Evolutionary conservation across 30 jellyfish, hydroid and myxozoan genomes (phyloP), one percentile per base, ranked within the genome.

Genomic region (Haliclystus octoradiatus): DNA sequence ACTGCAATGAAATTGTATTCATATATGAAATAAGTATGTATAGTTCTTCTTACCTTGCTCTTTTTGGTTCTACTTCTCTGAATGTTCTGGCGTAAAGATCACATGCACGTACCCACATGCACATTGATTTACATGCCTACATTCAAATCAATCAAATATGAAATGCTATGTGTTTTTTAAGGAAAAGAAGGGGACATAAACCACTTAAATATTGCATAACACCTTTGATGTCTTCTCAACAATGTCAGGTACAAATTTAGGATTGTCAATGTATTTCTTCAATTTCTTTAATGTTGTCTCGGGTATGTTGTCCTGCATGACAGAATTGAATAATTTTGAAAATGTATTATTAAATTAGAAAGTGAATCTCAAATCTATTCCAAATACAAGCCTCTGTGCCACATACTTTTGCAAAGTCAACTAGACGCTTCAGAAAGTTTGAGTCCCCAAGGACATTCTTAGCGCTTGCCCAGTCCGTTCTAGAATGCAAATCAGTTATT

Each of bases 51-150:
- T 14, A 84, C 95, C 93, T 84, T 71, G 67, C 93, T 52, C 93
- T 65, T 52, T 84, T 84, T 33, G 95, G 95, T 50, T 84, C 95
- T 26, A 84, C 93, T 46, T 79, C 81, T 27, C 69, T 72, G 76
- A 69, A 73, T 12, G 72, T 85, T 66, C 66, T 76, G 3, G 95
- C 95, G 61, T 84, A 84, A 28, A 84, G 53, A 35, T 84, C 95
- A 62, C 95, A 84, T 0, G 95, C 95, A 50, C 95, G 52, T 63
- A 70, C 95, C 95, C 95, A 84, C 93, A 84, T 67, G 68, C 95
- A 84, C 95, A 84, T 84, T 27, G 95, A 84, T 32, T 77, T 84
- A 46, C 95, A 84, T 35, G 95, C 95, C 95, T 84, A 73, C 12
- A 60, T 65, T 7, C 3, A 26, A 62, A 30, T 19, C 31, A n/a